phyloP scores from a whole-genome alignment of 2,113 vertebrate species.

The Garra rufa region DNA sequence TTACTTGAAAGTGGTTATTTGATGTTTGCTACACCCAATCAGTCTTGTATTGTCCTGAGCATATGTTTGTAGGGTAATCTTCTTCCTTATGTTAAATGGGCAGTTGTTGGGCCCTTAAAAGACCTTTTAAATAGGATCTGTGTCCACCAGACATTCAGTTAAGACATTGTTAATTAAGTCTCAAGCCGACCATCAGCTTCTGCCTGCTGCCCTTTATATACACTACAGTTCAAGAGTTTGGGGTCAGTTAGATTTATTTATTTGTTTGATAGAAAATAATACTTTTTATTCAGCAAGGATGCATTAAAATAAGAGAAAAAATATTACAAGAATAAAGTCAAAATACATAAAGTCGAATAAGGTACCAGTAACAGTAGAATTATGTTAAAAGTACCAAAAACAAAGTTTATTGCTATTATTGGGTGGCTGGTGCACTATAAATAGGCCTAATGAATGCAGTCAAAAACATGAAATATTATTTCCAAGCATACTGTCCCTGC shows the following conservation, averaged over 20 bases:
- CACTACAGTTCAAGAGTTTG: not conserved
- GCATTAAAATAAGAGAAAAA: too few relatives aligned
- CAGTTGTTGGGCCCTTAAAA: not conserved
- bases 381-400: too few relatives aligned
- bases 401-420: too few relatives aligned
- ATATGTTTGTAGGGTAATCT: not conserved
- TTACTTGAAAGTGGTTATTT: not conserved
- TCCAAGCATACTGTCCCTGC: too few relatives aligned
- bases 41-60: not conserved
- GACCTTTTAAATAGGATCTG: slow-evolving; percentile 23
- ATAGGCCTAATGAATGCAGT: too few relatives aligned
- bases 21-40: not conserved
- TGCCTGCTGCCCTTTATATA: not conserved
- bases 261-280: too few relatives aligned
- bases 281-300: not conserved
- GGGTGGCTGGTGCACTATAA: too few relatives aligned
- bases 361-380: too few relatives aligned
- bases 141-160: slow-evolving; percentile 9
- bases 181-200: not conserved
- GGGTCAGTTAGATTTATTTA: not conserved
- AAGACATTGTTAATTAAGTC: slow-evolving; percentile 10
- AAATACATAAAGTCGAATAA: too few relatives aligned
- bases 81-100: slow-evolving; percentile 1
- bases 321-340: too few relatives aligned
- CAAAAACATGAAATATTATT: too few relatives aligned